These are phyloP conservation scores for Pogonophryne albipinna DNA, from an alignment of 2,797 vertebrate species.

Conservation along the genomic window DNA sequence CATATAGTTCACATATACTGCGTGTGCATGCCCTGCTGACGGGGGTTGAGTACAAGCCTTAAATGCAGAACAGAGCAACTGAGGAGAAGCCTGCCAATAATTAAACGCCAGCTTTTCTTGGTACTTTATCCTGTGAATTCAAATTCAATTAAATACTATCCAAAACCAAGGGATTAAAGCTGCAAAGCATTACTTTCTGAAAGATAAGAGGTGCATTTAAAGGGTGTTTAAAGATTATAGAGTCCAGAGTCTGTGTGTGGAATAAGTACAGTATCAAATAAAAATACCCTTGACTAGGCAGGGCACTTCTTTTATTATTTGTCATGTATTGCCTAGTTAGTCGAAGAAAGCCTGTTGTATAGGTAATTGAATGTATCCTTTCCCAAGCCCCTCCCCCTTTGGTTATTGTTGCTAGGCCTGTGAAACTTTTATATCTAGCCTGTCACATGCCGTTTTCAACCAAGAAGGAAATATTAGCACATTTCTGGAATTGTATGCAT, in stretches of 20 bases:
- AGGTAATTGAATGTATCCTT: not conserved
- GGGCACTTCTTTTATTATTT: not conserved
- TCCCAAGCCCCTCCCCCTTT: too few species aligned
- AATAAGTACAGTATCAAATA: not conserved
- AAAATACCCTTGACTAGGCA: not conserved
- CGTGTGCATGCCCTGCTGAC: conserved; percentile 58
- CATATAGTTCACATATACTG: conserved; percentile 69
- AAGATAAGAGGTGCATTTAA: not conserved
- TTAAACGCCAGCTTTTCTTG: not conserved
- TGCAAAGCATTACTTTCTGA: not conserved
- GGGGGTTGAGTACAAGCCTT: conserved; percentile 26
- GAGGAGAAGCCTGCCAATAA: not conserved
- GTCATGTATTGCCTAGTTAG: not conserved
- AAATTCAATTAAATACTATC: not conserved
- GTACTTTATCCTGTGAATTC: not conserved
- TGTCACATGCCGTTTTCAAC: too few species aligned
- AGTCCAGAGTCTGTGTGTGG: not conserved
- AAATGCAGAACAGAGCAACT: conserved; percentile 7
- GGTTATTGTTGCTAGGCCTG: too few species aligned
- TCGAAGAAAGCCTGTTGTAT: not conserved
- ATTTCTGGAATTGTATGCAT: too few species aligned
- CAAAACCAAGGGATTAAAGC: not conserved
- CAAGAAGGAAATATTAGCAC: too few species aligned
- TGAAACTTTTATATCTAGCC: too few species aligned
- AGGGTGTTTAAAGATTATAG: not conserved